Evolutionary conservation across 2,113 vertebrate species (phyloP).

Genomic region (Charadrius vociferus): DNA sequence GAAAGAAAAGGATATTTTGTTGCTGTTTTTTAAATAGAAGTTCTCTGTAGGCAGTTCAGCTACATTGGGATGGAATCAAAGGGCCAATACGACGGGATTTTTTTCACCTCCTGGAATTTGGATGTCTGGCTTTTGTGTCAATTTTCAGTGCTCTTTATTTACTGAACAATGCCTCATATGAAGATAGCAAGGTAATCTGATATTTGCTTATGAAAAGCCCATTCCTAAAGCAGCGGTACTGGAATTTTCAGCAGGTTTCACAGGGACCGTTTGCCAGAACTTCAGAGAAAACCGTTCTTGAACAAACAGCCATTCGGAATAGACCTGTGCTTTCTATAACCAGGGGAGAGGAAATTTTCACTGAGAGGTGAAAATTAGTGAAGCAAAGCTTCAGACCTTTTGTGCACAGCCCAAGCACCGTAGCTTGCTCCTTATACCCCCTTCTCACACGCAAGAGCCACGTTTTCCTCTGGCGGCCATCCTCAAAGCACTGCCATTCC

Average conservation of each 20-base stretch:
- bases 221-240: not conserved
- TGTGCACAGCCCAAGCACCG: not conserved
- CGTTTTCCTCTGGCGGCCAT: not conserved
- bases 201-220: constrained; percentile 32
- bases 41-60: constrained; percentile 35
- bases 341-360: not conserved
- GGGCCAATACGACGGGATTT: not conserved
- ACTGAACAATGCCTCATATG: not conserved
- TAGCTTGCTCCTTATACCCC: not conserved
- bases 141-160: constrained; percentile 29
- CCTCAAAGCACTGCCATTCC: not conserved
- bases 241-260: constrained; percentile 16
- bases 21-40: constrained; percentile 43
- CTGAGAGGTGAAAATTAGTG: not conserved
- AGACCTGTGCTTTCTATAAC: not conserved
- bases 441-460: not conserved
- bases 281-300: constrained; percentile 3
- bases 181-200: constrained; percentile 18
- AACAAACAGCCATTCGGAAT: not conserved
- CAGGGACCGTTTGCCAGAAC: not conserved
- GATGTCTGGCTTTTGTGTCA: constrained; percentile 33
- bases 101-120: constrained; percentile 21
- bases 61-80: constrained; percentile 29
- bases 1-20: constrained; percentile 21
- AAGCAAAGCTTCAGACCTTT: not conserved